phyloP scores from a whole-genome alignment of 1,140 invertebrate species.

The Bombus balteatus region DNA sequence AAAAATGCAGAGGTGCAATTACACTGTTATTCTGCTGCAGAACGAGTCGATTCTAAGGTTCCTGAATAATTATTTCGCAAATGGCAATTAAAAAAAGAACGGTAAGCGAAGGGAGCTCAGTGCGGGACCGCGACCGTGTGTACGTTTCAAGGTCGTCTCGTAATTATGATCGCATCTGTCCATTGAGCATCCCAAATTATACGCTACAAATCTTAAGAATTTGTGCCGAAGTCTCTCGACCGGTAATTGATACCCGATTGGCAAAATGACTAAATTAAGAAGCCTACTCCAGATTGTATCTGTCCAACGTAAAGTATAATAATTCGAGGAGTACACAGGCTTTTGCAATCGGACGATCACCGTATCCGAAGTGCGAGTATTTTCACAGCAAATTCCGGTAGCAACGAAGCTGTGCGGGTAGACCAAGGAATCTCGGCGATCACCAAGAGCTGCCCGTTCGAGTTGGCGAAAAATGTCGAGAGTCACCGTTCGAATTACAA shows the following conservation, averaged over 20 bases:
- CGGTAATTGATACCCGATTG: slow-evolving; percentile 47
- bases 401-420: not conserved
- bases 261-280: slow-evolving; percentile 48
- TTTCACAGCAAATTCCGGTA: slow-evolving; percentile 7
- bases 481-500: slow-evolving; percentile 66
- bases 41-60: not conserved
- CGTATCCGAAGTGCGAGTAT: not conserved
- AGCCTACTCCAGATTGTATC: slow-evolving; percentile 29
- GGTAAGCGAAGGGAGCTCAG: no score
- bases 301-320: slow-evolving; percentile 1
- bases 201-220: slow-evolving; percentile 29
- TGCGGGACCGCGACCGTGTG: not conserved
- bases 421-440: not conserved
- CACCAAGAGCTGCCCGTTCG: not conserved
- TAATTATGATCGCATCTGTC: slow-evolving; percentile 48
- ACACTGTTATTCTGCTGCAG: not conserved
- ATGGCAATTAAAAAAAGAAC: not conserved
- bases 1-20: not conserved
- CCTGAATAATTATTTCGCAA: not conserved
- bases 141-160: slow-evolving; percentile 11
- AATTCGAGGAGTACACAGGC: not conserved
- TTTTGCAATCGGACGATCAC: slow-evolving; percentile 13
- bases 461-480: slow-evolving; percentile 38
- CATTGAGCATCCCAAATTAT: slow-evolving; percentile 41
- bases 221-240: not conserved